Percentiles rank a stretch among this genome's conserved stretches.
These are phyloP conservation scores for Lepus townsendii DNA, from an alignment of 2,797 vertebrate genomes.

Conservation along the genomic window DNA sequence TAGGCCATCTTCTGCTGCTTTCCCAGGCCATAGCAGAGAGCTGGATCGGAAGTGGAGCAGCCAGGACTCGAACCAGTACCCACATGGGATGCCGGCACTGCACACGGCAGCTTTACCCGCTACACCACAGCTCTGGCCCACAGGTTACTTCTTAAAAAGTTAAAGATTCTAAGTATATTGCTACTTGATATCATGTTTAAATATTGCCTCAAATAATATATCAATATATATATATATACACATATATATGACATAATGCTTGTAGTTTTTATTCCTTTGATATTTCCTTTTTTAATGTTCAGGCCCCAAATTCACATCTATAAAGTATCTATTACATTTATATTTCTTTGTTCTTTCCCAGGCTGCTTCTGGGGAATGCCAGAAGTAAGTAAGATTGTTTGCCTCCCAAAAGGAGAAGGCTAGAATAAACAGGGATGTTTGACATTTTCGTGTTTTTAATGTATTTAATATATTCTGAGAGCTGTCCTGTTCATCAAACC, in stretches of 20 bases:
- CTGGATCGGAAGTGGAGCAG: too few relatives aligned
- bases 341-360: not conserved
- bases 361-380: not conserved
- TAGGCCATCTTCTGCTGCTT: too few relatives aligned
- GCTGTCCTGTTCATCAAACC: not conserved
- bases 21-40: too few relatives aligned
- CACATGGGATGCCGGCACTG: too few relatives aligned
- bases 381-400: not conserved
- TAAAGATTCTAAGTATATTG: not conserved
- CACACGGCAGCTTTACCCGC: too few relatives aligned
- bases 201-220: not conserved
- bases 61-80: too few relatives aligned
- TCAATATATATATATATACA: too few relatives aligned
- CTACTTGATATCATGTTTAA: not conserved
- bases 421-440: not conserved
- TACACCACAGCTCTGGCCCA: not conserved
- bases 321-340: not conserved
- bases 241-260: not conserved
- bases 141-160: not conserved
- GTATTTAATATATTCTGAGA: not conserved
- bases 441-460: not conserved
- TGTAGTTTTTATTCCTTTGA: not conserved
- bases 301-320: not conserved
- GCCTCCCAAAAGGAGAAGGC: slow-evolving; percentile 13
- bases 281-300: not conserved